Evolutionary conservation across 2,888 invertebrate genomes (phyloP).

Genomic region (Caenorhabditis virilis): DNA sequence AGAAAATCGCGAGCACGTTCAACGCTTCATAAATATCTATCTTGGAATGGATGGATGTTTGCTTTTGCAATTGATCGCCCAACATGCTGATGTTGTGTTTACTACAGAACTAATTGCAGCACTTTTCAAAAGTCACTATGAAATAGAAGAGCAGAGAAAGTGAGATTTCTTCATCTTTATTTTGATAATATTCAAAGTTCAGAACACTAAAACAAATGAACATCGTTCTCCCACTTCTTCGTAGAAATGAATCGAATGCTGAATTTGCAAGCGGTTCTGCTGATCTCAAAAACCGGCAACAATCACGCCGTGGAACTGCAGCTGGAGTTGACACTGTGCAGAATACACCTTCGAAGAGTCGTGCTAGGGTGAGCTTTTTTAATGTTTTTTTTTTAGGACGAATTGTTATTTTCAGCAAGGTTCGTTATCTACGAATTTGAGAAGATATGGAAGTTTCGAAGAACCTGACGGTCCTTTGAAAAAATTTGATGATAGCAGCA

Average conservation of each 20-base stretch:
- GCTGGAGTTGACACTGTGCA: conserved; percentile 14
- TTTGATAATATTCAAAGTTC: no score
- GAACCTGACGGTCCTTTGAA: conserved; percentile 36
- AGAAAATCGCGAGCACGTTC: conserved; percentile 54
- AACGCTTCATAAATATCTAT: conserved; percentile 59
- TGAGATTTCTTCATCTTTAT: no score
- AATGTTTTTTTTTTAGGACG: not conserved
- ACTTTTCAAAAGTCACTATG: conserved; percentile 55
- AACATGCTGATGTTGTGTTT: conserved; percentile 66
- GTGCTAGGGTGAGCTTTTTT: conserved; percentile 6
- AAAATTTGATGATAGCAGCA: conserved; percentile 43
- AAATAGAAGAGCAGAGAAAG: conserved; percentile 62
- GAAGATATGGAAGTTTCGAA: conserved; percentile 29
- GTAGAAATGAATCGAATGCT: conserved; percentile 6
- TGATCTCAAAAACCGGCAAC: conserved; percentile 17
- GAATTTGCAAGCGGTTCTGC: conserved; percentile 20
- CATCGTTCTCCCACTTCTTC: conserved; percentile 25
- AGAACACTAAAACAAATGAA: conserved; percentile 42
- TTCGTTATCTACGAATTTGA: conserved; percentile 9
- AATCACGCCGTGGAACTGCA: conserved; percentile 1
- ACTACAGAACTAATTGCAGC: conserved; percentile 53
- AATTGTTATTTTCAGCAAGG: conserved; percentile 32
- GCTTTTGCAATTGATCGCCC: conserved; percentile 61
- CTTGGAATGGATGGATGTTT: conserved; percentile 66
- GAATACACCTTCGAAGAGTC: conserved; percentile 6